Percentiles rank a stretch among this genome's conserved stretches.
Evolutionary conservation across 2,888 invertebrate genomes (phyloP).

Genomic region (Agriopis marginaria): DNA sequence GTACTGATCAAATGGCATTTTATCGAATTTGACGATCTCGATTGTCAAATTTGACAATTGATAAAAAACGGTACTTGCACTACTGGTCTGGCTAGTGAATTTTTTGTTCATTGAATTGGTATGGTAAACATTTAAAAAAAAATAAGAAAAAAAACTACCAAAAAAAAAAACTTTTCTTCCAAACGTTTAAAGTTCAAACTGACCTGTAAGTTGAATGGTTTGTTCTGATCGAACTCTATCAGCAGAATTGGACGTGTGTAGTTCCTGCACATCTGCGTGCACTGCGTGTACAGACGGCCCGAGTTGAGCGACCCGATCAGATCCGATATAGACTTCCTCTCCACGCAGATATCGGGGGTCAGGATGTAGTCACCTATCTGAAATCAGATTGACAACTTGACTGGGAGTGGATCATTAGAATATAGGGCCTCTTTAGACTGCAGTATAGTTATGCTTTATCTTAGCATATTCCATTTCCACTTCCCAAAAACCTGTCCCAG

Average conservation of each 20-base stretch:
- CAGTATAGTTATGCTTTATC: too few relatives aligned
- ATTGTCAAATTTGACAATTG: too few relatives aligned
- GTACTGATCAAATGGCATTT: too few relatives aligned
- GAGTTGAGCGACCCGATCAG: constrained; percentile 97
- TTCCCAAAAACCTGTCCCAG: too few relatives aligned
- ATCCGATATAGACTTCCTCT: constrained; percentile 98
- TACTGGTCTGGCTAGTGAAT: too few relatives aligned
- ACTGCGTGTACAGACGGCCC: constrained; percentile 98
- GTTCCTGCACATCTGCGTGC: constrained; percentile 96
- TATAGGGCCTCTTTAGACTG: not conserved
- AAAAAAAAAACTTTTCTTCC: not conserved
- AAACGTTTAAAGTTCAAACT: not conserved
- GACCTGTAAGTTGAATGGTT: constrained; percentile 94
- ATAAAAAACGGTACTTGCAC: too few relatives aligned
- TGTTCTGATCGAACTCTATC: constrained; percentile 98
- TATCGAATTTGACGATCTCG: too few relatives aligned
- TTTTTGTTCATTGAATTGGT: too few relatives aligned
- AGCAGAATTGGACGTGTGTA: constrained; percentile 95
- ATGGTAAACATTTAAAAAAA: too few relatives aligned
- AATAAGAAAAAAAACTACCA: too few relatives aligned
- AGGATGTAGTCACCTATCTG: constrained; percentile 99
- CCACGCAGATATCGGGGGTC: constrained; percentile 98
- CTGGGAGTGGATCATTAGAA: too few relatives aligned
- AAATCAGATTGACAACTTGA: constrained; percentile 24
- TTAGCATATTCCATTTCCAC: too few relatives aligned